phyloP scores from a whole-genome alignment of 2,113 vertebrate species.

The Bettongia penicillata region DNA sequence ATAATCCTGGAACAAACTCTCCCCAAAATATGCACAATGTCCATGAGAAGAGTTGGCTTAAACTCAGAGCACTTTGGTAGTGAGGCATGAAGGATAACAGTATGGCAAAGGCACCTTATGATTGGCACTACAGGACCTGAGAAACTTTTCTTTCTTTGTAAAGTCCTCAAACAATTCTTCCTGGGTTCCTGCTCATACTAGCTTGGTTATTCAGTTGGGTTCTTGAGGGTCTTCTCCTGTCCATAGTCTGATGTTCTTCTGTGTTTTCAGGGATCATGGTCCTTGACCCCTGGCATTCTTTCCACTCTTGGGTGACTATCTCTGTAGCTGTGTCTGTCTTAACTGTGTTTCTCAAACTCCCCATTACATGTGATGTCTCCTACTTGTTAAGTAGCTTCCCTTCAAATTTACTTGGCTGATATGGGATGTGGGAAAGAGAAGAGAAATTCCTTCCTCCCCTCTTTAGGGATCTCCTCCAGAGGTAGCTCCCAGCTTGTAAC shows the following conservation, averaged over 20 bases:
- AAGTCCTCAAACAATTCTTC: neutral
- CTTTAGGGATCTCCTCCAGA: neutral
- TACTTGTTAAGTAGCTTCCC: neutral
- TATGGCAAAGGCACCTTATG: neutral
- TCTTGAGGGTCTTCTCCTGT: neutral
- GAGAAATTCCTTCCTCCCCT: neutral
- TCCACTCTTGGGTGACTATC: neutral
- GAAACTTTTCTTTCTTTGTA: neutral
- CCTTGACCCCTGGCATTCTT: neutral
- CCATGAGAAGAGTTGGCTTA: neutral
- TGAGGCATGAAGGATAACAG: neutral
- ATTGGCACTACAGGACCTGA: neutral
- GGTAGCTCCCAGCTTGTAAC: too few species aligned
- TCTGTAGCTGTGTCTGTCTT: neutral
- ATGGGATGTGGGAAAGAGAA: neutral
- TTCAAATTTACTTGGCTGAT: neutral
- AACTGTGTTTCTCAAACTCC: neutral
- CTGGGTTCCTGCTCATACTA: neutral
- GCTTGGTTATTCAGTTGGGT: neutral
- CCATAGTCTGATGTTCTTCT: neutral
- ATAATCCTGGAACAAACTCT: neutral
- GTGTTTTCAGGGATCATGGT: neutral
- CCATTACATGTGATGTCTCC: neutral
- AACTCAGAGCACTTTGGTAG: neutral
- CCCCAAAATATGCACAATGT: neutral